Conservation (phyloP, 2,888 invertebrate genomes). For the Leptinotarsa peninsularis region DNA sequence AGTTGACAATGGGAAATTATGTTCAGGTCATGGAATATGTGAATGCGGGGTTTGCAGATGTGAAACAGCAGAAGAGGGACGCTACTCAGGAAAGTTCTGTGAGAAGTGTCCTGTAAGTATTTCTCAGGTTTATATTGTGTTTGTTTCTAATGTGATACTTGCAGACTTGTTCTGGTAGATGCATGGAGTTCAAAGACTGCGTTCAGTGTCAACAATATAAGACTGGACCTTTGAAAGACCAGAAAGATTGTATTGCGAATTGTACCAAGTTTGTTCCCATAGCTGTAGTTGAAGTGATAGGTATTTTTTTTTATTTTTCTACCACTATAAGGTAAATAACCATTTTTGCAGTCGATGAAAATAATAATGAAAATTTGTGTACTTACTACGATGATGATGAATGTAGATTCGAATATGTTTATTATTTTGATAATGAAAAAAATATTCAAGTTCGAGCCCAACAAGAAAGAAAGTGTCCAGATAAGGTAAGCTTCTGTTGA, state of each 20-base stretch:
- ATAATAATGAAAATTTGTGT: conserved; percentile 80
- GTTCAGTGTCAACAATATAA: conserved; percentile 93
- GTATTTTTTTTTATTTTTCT: conserved; percentile 56
- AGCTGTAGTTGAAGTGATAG: conserved; percentile 72
- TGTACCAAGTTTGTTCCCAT: conserved; percentile 76
- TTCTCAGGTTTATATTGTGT: background rate
- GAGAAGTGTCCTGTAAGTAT: conserved; percentile 90
- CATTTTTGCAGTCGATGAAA: conserved; percentile 42
- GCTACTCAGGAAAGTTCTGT: conserved; percentile 89
- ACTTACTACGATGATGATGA: conserved; percentile 89
- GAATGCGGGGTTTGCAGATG: conserved; percentile 92
- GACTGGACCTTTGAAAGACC: conserved; percentile 77
- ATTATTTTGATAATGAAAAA: conserved; percentile 79
- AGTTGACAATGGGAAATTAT: conserved; percentile 71
- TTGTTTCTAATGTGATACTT: conserved; percentile 27
- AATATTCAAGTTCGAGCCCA: conserved; percentile 82
- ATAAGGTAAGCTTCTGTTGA: conserved; percentile 69
- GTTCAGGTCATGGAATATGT: conserved; percentile 90
- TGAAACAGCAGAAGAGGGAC: conserved; percentile 73
- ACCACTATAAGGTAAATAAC: conserved; percentile 7
- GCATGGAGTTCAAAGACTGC: conserved; percentile 91
- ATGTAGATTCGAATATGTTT: conserved; percentile 90
- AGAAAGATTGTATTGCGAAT: conserved; percentile 74
- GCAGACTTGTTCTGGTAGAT: conserved; percentile 92
- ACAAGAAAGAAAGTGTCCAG: conserved; percentile 87